Conservation (phyloP, 2,888 invertebrate genomes). For the Drosophila pseudotalamancana region DNA sequence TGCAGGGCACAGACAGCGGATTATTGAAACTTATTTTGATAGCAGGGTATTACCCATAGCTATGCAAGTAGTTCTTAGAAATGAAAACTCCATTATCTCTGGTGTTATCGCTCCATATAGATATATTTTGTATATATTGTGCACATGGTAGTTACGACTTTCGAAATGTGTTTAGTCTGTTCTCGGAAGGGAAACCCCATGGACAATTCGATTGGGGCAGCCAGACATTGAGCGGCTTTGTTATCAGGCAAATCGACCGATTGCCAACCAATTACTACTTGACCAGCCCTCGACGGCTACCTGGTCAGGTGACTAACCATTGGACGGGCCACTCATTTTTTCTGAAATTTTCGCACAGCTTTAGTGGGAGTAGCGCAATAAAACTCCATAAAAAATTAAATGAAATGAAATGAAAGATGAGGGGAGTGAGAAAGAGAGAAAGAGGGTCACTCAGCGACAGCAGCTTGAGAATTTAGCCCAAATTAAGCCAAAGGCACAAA, state of each 20-base stretch:
- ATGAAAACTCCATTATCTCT: constrained; percentile 10
- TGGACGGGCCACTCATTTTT: constrained; percentile 24
- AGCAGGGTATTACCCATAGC: constrained; percentile 23
- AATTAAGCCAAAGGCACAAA: constrained; percentile 19
- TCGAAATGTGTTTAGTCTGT: background rate
- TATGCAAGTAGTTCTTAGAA: constrained; percentile 36
- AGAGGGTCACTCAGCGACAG: background rate
- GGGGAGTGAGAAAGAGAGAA: constrained; percentile 33
- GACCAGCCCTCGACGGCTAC: constrained; percentile 17
- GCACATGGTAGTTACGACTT: background rate
- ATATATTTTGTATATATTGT: constrained; percentile 14
- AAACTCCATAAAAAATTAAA: constrained; percentile 15
- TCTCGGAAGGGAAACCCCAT: background rate
- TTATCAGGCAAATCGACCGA: constrained; percentile 44
- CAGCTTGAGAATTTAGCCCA: constrained; percentile 48
- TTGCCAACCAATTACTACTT: constrained; percentile 34
- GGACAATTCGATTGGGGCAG: background rate
- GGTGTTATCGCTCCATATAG: constrained; percentile 17
- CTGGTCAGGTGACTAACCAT: constrained; percentile 53
- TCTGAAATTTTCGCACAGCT: constrained; percentile 23
- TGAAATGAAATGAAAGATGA: constrained; percentile 42
- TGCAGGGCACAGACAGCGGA: constrained; percentile 33
- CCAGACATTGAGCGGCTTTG: constrained; percentile 34
- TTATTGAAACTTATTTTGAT: constrained; percentile 43
- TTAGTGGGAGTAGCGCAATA: constrained; percentile 46